Percentiles rank a stretch among this genome's conserved stretches.
These are phyloP conservation scores for Hemicrepidius hirtus DNA, from an alignment of 2,888 invertebrate genomes.

Conservation along the genomic window DNA sequence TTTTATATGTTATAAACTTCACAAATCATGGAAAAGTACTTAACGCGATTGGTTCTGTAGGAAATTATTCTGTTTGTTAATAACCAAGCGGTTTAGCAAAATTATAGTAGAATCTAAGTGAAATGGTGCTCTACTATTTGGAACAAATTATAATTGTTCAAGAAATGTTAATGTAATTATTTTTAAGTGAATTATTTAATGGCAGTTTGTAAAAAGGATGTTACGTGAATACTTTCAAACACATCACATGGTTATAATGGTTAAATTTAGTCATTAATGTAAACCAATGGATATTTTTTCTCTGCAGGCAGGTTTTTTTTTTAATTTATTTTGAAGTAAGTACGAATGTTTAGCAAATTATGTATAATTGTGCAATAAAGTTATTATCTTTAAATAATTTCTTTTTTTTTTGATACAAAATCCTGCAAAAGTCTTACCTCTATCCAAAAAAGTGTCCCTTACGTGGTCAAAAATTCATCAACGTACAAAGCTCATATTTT, in stretches of 20 bases:
- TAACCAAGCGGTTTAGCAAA: constrained; percentile 33
- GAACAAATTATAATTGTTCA: constrained; percentile 38
- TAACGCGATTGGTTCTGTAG: constrained; percentile 36
- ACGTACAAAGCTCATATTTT: too few relatives aligned
- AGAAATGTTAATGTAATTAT: constrained; percentile 29
- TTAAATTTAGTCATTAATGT: constrained; percentile 1
- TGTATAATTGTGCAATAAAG: constrained; percentile 52
- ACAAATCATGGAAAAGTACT: constrained; percentile 32
- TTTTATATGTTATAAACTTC: constrained; percentile 23
- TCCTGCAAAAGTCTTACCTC: too few relatives aligned
- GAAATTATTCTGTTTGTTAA: constrained; percentile 26
- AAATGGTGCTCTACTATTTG: constrained; percentile 44
- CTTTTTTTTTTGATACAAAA: too few relatives aligned
- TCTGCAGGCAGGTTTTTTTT: constrained; percentile 18
- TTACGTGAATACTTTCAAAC: neutral
- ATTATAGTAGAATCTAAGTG: constrained; percentile 37
- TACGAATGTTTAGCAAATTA: constrained; percentile 42
- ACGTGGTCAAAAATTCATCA: too few relatives aligned
- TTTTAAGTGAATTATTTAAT: constrained; percentile 23
- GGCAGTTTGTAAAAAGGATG: constrained; percentile 10
- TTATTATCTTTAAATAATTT: constrained; percentile 15
- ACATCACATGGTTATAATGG: constrained; percentile 31
- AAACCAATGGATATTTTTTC: constrained; percentile 14
- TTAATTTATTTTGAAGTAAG: constrained; percentile 44
- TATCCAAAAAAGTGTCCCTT: too few relatives aligned